Base-by-base conservation (phyloP, 2,888 invertebrate species). In the Melolontha melolontha region DNA sequence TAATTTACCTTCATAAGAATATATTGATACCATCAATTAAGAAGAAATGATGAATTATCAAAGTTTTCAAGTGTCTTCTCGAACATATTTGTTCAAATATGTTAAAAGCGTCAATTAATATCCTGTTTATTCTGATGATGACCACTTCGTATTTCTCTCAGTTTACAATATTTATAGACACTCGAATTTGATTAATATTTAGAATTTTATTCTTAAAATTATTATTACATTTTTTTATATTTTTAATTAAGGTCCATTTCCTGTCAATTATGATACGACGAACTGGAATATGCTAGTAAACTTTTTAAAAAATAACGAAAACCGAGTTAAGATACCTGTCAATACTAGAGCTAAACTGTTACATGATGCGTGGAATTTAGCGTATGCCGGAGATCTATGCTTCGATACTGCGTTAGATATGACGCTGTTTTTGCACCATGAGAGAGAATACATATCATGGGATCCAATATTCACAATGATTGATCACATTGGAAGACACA, bases 391-490 rank as follows among this genome's bases (percentile, higher is more conserved):
- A 0, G 91, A 93, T 74, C 84, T 94, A 1, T 89, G 90, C 71
- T 92, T 93, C 76, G 89, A 87, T 0, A 89, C 90, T 0, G 93
- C 94, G 0, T 85, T 94, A 17, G 90, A 93, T 75, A 92, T 94
- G 91, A 93, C 93, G 0, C 81, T 92, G 41, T 92, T 93, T 76
- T 82, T 94, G 78, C 89, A 87, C 76, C 85, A 88, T 52, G 94
- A 94, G 80, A 86, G 90, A 29, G 88, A 92, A 71, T 91, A 92
- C 73, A 82, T 92, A 0, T 93, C 93, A 0, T 94, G 94, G 94
- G 91, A 92, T 78, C 92, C 93, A 0, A 89, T 93, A 7, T 94
- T 94, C 76, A 92, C 92, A 1, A 91, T 93, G 85, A 90, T 94
- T 52, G 93, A 94, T 79, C 93, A 93, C 75, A 87, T 94, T 64